phyloP scores from a whole-genome alignment of 2,797 vertebrate species.

The Podargus strigoides region DNA sequence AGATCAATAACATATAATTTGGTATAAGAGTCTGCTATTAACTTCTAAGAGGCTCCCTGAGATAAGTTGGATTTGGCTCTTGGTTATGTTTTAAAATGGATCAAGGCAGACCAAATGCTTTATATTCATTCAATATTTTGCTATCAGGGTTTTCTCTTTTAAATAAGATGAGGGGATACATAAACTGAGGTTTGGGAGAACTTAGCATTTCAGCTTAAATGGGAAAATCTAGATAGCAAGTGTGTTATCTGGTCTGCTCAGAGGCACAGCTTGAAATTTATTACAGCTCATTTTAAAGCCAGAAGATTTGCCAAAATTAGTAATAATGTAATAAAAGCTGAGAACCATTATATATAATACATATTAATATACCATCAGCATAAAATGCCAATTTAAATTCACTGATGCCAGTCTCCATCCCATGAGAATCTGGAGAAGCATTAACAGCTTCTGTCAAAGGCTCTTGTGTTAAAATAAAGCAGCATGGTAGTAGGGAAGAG shows the following conservation, averaged over 20 bases:
- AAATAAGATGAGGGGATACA: background rate
- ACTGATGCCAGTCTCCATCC: background rate
- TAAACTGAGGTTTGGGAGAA: background rate
- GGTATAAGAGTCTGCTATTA: background rate
- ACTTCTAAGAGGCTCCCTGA: background rate
- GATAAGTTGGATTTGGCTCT: background rate
- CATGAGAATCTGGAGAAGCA: background rate
- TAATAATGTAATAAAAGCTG: constrained; percentile 8
- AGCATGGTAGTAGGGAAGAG: background rate
- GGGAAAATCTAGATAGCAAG: background rate
- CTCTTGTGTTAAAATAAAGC: background rate
- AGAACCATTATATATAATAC: background rate
- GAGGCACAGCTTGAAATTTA: background rate
- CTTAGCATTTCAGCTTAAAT: background rate
- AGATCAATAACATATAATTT: background rate
- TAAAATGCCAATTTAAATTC: constrained; percentile 32
- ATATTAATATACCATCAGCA: background rate
- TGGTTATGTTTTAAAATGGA: background rate
- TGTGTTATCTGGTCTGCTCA: background rate
- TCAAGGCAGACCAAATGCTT: background rate
- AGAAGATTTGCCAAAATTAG: constrained; percentile 36
- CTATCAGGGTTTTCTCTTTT: background rate
- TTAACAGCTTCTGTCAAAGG: background rate
- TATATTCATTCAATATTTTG: background rate
- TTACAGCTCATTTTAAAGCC: background rate